Evolutionary conservation across 2,888 invertebrate species (phyloP).

Genomic region (Ernsta delagoae): DNA sequence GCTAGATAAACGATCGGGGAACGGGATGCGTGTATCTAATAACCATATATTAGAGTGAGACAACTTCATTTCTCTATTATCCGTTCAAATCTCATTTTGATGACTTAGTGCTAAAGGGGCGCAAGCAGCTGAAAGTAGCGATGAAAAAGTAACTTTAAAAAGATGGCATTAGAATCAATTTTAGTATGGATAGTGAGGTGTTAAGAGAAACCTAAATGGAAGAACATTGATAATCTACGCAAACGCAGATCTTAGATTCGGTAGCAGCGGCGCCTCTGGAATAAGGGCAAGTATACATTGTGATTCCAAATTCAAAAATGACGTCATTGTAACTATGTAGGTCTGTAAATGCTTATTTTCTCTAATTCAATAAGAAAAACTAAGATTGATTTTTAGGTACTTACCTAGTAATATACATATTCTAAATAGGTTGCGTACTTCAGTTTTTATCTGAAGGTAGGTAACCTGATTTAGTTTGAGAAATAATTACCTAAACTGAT

Average conservation of each 20-base stretch:
- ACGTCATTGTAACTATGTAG: not conserved
- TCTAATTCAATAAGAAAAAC: no score
- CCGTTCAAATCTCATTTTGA: constrained; percentile 49
- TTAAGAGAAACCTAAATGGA: constrained; percentile 56
- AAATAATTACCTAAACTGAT: no score
- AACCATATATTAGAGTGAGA: constrained; percentile 51
- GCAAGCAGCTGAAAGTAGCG: constrained; percentile 26
- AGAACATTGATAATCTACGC: constrained; percentile 66
- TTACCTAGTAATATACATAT: no score
- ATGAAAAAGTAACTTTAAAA: constrained; percentile 35
- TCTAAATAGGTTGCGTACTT: no score
- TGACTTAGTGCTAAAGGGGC: constrained; percentile 32
- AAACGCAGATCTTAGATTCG: constrained; percentile 64
- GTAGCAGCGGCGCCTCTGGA: constrained; percentile 29
- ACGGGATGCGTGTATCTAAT: constrained; percentile 46
- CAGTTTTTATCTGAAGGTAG: no score
- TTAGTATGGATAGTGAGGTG: constrained; percentile 41
- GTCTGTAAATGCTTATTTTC: no score
- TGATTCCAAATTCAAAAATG: not conserved
- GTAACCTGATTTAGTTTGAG: no score
- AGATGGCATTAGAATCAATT: constrained; percentile 26
- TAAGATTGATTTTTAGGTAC: no score
- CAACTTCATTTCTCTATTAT: constrained; percentile 52
- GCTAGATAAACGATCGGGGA: constrained; percentile 45
- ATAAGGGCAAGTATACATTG: constrained; percentile 39